These are phyloP conservation scores for Streptopelia turtur DNA, from an alignment of 2,797 vertebrate species.

Conservation along the genomic window DNA sequence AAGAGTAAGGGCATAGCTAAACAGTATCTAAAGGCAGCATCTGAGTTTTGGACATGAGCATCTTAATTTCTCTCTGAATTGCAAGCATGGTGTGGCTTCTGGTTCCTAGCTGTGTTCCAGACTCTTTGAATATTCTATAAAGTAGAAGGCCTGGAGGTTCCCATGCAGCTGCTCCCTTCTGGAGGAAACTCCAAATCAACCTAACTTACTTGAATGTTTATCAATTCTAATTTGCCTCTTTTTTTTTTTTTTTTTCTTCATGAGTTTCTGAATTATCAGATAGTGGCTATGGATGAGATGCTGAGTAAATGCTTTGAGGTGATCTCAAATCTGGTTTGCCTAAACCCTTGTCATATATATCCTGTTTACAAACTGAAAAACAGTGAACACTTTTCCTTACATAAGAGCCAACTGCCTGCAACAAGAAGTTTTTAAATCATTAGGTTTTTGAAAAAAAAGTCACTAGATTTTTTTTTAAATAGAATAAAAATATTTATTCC, in stretches of 20 bases:
- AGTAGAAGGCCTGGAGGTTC: background rate
- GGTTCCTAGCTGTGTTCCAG: background rate
- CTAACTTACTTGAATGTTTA: background rate
- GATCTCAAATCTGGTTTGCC: no score
- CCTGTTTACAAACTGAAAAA: background rate
- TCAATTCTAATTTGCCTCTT: background rate
- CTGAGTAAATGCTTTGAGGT: background rate
- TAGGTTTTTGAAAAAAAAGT: background rate
- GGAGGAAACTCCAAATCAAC: background rate
- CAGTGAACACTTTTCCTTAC: background rate
- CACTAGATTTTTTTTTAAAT: background rate
- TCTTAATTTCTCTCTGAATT: background rate
- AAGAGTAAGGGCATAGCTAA: background rate
- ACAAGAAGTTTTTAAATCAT: background rate
- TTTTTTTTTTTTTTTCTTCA: no score
- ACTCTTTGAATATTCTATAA: background rate
- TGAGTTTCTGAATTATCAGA: background rate
- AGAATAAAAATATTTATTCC: background rate
- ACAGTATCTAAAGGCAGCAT: background rate
- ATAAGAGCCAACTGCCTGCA: background rate
- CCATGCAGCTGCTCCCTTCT: background rate
- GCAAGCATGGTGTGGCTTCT: background rate
- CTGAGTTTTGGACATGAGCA: background rate
- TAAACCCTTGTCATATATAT: rapidly evolving
- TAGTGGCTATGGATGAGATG: background rate